These are phyloP conservation scores for Cheilosia variabilis DNA, from an alignment of 2,888 invertebrate species.

Conservation along the genomic window DNA sequence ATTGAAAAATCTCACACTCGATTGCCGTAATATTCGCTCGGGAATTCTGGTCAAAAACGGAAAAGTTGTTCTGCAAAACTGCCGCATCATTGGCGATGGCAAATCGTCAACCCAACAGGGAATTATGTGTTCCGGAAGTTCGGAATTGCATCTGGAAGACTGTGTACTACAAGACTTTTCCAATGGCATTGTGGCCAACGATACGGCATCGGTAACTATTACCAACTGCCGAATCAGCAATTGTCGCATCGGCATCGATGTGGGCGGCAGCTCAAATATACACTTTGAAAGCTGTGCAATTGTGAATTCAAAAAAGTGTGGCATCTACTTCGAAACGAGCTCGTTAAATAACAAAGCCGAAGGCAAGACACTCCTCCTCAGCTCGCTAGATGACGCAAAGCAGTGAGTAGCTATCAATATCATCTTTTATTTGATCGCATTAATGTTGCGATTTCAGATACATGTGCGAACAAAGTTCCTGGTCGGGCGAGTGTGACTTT, in stretches of 20 bases:
- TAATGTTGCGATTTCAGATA: slow-evolving; percentile 30
- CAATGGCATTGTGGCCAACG: slow-evolving; percentile 84
- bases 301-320: slow-evolving; percentile 84
- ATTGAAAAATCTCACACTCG: slow-evolving; percentile 85
- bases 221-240: slow-evolving; percentile 79
- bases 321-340: slow-evolving; percentile 84
- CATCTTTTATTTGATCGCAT: not conserved
- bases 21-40: slow-evolving; percentile 84
- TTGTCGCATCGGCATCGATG: slow-evolving; percentile 80
- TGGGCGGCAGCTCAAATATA: slow-evolving; percentile 82
- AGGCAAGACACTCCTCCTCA: slow-evolving; percentile 65
- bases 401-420: slow-evolving; percentile 59
- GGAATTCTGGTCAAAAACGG: slow-evolving; percentile 85
- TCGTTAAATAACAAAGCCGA: slow-evolving; percentile 76
- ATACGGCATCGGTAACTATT: slow-evolving; percentile 80
- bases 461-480: slow-evolving; percentile 45
- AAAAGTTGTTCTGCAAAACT: slow-evolving; percentile 84
- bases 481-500: slow-evolving; percentile 73
- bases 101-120: slow-evolving; percentile 85
- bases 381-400: slow-evolving; percentile 65
- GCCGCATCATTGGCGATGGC: slow-evolving; percentile 84
- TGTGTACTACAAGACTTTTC: slow-evolving; percentile 85
- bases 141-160: slow-evolving; percentile 83
- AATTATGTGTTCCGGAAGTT: slow-evolving; percentile 84
- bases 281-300: slow-evolving; percentile 83